These are phyloP conservation scores for Drepana arcuata DNA, from an alignment of 1,140 invertebrate genomes.

Conservation along the genomic window DNA sequence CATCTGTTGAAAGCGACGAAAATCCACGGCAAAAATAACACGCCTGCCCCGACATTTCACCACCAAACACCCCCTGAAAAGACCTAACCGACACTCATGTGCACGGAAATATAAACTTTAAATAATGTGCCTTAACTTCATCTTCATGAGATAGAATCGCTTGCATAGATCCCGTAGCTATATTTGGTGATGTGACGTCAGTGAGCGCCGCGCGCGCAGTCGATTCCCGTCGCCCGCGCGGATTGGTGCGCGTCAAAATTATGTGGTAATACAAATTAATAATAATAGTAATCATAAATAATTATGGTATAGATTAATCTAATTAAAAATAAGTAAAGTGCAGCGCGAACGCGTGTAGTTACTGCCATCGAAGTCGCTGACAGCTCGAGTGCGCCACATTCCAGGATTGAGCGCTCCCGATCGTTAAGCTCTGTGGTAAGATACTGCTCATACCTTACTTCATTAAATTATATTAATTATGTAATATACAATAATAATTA, in stretches of 20 bases:
- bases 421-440: no score
- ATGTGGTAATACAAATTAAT: conserved; percentile 17
- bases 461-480: no score
- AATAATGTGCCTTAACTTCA: neutral
- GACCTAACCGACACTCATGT: conserved; percentile 9
- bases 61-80: conserved; percentile 8
- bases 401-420: no score
- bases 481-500: no score
- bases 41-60: conserved; percentile 37
- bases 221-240: conserved; percentile 32
- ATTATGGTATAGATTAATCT: conserved; percentile 14
- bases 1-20: no score
- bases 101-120: conserved; percentile 20
- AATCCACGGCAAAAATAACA: conserved; percentile 63
- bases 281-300: conserved; percentile 12
- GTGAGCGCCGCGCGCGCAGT: conserved; percentile 36
- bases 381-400: no score
- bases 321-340: conserved; percentile 11
- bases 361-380: no score
- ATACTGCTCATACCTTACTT: no score
- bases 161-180: conserved; percentile 22
- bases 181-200: conserved; percentile 59
- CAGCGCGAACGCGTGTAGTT: conserved; percentile 4
- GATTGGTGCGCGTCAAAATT: conserved; percentile 29
- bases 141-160: neutral